Conservation (phyloP, 2,113 vertebrate genomes). For the Ariopsis seemanni region DNA sequence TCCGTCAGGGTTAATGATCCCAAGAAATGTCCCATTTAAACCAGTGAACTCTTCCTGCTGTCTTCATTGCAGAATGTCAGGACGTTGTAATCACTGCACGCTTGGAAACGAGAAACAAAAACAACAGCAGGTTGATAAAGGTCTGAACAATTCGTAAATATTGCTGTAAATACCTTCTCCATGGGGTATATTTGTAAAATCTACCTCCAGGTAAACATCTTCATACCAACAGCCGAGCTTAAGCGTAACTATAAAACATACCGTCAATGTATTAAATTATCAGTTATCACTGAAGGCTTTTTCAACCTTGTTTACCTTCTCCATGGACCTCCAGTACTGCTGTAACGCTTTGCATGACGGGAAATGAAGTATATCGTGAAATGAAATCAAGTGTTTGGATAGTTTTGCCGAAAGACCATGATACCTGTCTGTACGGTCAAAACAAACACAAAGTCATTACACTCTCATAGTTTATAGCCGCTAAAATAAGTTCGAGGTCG, state of each 20-base stretch:
- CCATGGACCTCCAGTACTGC: conserved; percentile 32
- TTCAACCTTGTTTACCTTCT: conserved; percentile 75
- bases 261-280: background rate
- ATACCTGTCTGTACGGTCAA: background rate
- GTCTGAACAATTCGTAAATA: background rate
- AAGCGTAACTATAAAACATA: background rate
- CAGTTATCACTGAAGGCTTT: conserved; percentile 36
- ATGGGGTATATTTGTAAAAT: background rate
- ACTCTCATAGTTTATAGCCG: too few species aligned
- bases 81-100: background rate
- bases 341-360: conserved; percentile 36
- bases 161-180: background rate
- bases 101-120: background rate
- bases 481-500: background rate
- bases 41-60: background rate
- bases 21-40: conserved; percentile 36
- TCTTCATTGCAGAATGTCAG: conserved; percentile 30
- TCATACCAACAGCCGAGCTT: background rate
- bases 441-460: background rate
- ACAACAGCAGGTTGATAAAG: background rate
- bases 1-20: conserved; percentile 40
- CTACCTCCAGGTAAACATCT: background rate
- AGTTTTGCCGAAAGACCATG: background rate
- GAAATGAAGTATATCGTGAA: conserved; percentile 42
- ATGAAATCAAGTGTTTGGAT: background rate